phyloP scores from a whole-genome alignment of 2,888 invertebrate species.

The Leptopilina syphax region DNA sequence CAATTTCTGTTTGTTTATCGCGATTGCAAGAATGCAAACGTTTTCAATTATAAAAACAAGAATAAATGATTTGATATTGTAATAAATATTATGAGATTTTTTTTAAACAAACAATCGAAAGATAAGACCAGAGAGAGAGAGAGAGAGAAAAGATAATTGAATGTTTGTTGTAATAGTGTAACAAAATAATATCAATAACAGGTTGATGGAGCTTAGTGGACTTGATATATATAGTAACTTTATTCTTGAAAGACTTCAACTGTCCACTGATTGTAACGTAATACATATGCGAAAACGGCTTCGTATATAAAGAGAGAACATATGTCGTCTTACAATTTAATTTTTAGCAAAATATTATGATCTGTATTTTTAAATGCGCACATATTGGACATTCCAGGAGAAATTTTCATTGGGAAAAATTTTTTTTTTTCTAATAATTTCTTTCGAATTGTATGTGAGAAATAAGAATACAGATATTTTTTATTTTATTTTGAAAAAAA shows the following conservation, averaged over 20 bases:
- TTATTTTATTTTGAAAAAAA: no score
- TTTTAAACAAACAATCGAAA: neutral
- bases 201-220: constrained; percentile 19
- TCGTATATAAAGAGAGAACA: constrained; percentile 6
- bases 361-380: neutral
- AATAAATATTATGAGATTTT: no score
- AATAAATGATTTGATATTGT: no score
- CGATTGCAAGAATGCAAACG: no score
- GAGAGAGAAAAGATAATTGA: no score
- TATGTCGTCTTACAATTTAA: neutral
- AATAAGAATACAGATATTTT: no score
- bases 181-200: neutral
- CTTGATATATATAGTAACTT: constrained; percentile 13
- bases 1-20: no score
- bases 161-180: no score
- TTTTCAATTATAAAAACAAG: no score
- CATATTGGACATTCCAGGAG: neutral
- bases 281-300: constrained; percentile 23
- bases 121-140: neutral
- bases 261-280: neutral
- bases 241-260: constrained; percentile 33
- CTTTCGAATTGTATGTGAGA: no score
- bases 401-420: neutral
- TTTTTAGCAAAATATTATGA: neutral
- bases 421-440: no score